phyloP scores from a whole-genome alignment of 2,113 vertebrate genomes.

The Amphilophus citrinellus region DNA sequence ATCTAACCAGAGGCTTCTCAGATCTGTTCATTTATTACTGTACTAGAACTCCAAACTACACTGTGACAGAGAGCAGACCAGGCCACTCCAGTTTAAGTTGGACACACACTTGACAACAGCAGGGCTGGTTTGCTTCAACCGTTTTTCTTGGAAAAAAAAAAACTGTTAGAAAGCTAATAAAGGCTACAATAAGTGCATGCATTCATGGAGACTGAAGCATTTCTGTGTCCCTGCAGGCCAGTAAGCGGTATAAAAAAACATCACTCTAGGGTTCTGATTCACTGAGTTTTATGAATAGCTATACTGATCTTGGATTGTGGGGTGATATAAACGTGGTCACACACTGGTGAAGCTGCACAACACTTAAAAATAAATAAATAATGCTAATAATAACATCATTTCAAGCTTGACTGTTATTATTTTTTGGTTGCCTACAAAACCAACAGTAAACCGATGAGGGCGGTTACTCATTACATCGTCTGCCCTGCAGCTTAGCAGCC shows the following conservation, averaged over 20 bases:
- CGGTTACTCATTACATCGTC: slow-evolving; percentile 48
- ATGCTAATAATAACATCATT: background rate
- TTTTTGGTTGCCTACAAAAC: slow-evolving; percentile 15
- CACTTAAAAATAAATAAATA: background rate
- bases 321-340: slow-evolving; percentile 22
- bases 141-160: slow-evolving; percentile 15
- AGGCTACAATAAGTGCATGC: slow-evolving; percentile 5
- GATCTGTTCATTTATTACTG: slow-evolving; percentile 19
- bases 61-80: background rate
- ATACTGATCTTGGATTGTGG: slow-evolving; percentile 43
- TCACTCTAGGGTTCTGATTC: slow-evolving; percentile 20
- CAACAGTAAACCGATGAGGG: slow-evolving; percentile 39
- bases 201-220: background rate
- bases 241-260: slow-evolving; percentile 25
- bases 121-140: background rate
- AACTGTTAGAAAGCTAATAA: slow-evolving; percentile 4
- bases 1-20: background rate
- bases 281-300: slow-evolving; percentile 46
- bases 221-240: background rate
- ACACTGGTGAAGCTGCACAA: background rate
- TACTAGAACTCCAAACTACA: slow-evolving; percentile 11
- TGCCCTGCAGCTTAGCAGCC: slow-evolving; percentile 62
- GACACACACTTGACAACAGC: background rate
- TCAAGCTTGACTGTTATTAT: background rate
- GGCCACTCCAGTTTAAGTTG: background rate